phyloP scores from a whole-genome alignment of 2,113 vertebrate species.

The Bubo blakistoni region DNA sequence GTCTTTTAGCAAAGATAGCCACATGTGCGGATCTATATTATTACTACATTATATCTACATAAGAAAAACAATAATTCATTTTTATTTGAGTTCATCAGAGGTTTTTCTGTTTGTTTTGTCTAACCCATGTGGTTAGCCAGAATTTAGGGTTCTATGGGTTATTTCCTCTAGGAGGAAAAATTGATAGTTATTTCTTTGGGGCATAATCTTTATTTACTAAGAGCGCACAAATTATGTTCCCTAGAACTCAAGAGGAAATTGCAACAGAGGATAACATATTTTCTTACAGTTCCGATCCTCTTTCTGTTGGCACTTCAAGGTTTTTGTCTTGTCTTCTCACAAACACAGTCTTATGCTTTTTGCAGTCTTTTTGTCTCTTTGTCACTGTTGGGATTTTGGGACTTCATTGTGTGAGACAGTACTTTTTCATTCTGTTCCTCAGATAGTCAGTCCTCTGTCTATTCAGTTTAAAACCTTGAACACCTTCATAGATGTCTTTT shows the following conservation, averaged over 20 bases:
- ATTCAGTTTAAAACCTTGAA: background rate
- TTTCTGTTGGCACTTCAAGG: background rate
- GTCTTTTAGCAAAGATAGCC: background rate
- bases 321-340: background rate
- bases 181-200: background rate
- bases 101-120: background rate
- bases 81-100: background rate
- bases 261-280: background rate
- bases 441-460: background rate
- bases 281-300: background rate
- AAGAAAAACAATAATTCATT: background rate
- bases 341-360: background rate
- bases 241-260: background rate
- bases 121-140: background rate
- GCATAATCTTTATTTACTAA: background rate
- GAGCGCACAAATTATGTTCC: background rate
- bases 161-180: background rate
- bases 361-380: background rate
- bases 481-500: background rate
- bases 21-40: background rate
- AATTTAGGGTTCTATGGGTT: background rate
- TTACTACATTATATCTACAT: background rate
- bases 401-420: background rate
- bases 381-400: background rate
- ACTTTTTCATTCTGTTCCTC: background rate